Evolutionary conservation across 2,113 vertebrate genomes (phyloP), one percentile per base, ranked within the genome.

Genomic region (Pyxicephalus adspersus): DNA sequence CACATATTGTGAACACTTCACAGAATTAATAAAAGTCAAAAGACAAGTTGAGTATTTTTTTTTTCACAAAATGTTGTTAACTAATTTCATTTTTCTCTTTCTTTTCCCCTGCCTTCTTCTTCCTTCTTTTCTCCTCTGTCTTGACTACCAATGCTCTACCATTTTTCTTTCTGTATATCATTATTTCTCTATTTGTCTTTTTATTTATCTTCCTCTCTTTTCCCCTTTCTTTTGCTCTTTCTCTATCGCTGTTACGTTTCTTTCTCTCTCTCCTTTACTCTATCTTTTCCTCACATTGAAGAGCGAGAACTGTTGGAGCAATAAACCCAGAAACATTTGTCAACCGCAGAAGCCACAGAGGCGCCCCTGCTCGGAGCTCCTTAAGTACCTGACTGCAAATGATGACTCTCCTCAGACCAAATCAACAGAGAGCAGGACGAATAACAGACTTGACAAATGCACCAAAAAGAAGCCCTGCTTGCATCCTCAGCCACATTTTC

Each of bases 281-380:
- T 45, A 6, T 45, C 6, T 45, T 45, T 45, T 13, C 38, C 38
- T 45, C 38, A 45, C 38, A 45, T 90, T 90, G 83, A 94, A 98
- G 97, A 95, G 89, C 85, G 97, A 98, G 92, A 97, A 94, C 94
- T 94, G 94, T 90, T 98, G 96, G 96, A 96, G 94, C 90, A 92
- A 93, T 93, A 98, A 96, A 94, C 90, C 95, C 0, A 97, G 95
- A 92, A 96, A 92, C 89, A 90, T 94, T 92, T 95, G 95, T 92
- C 91, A 95, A 91, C 94, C 94, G 86, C 96, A 96, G 90, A 95
- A 97, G 90, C 93, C 96, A 86, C 92, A 97, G 90, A 97, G 97
- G 89, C 97, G 96, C 87, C 97, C 96, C 70, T 99, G 97, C 94
- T 97, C 97, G 4, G 97, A 99, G 93, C 95, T 99, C 88, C 96